These are phyloP conservation scores for Spilosoma lubricipeda DNA, from an alignment of 2,888 invertebrate species.

Conservation along the genomic window DNA sequence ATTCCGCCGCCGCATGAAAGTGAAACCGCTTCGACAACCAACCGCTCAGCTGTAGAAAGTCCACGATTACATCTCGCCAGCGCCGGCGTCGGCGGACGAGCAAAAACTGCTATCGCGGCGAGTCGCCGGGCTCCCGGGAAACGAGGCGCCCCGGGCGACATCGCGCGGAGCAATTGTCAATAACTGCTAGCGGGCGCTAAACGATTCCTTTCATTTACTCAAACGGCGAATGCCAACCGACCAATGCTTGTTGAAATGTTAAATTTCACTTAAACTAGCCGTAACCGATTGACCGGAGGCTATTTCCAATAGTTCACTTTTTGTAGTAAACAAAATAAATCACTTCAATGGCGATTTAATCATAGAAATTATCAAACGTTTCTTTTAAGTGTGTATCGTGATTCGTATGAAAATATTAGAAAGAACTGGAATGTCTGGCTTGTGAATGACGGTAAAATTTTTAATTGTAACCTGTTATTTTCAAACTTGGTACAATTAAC, in stretches of 20 bases:
- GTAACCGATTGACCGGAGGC: constrained; percentile 60
- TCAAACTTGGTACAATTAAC: constrained; percentile 20
- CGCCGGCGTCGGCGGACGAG: constrained; percentile 73
- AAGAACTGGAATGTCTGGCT: constrained; percentile 63
- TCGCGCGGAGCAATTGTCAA: constrained; percentile 72
- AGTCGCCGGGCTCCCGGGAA: constrained; percentile 76
- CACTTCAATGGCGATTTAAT: constrained; percentile 50
- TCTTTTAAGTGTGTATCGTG: constrained; percentile 53
- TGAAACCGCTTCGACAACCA: constrained; percentile 79
- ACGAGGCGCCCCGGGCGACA: constrained; percentile 74
- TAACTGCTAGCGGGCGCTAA: constrained; percentile 49
- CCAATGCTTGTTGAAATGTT: constrained; percentile 59
- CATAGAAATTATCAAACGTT: constrained; percentile 59
- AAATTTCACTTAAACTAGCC: constrained; percentile 71
- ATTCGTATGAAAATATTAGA: constrained; percentile 57
- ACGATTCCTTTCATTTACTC: constrained; percentile 40
- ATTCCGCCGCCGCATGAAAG: constrained; percentile 84
- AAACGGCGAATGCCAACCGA: constrained; percentile 39
- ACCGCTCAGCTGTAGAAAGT: constrained; percentile 84
- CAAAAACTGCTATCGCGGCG: constrained; percentile 79
- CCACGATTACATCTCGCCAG: constrained; percentile 80
- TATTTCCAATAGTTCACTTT: constrained; percentile 56
- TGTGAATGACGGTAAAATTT: constrained; percentile 46
- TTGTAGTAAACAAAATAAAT: constrained; percentile 58
- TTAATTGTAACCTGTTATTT: constrained; percentile 52